Conservation (phyloP, 2,797 vertebrate species). For the Sphenodon punctatus region DNA sequence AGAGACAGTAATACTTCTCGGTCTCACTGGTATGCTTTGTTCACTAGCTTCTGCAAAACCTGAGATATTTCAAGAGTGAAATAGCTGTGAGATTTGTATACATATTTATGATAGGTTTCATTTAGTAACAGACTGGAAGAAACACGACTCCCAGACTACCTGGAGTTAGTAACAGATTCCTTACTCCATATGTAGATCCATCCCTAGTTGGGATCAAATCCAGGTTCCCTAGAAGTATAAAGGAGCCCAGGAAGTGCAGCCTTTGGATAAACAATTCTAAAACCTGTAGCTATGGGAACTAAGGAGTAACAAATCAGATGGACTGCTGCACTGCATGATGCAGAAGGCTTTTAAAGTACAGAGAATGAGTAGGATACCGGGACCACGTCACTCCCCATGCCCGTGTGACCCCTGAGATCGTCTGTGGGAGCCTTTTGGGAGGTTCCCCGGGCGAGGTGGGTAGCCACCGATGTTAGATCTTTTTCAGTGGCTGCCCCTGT, state of each 20-base stretch:
- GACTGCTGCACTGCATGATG: neutral
- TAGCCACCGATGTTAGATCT: too few relatives aligned
- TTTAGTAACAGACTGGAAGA: accelerated
- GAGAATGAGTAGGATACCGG: too few relatives aligned
- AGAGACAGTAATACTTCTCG: neutral
- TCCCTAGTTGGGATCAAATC: neutral
- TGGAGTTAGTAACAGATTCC: neutral
- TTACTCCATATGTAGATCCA: too few relatives aligned
- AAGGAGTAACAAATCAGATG: neutral
- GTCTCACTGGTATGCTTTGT: neutral
- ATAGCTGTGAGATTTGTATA: neutral
- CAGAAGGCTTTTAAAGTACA: too few relatives aligned
- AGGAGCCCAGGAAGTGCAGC: neutral
- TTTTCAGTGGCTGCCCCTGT: too few relatives aligned
- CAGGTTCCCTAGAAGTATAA: neutral
- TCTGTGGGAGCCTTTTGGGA: too few relatives aligned
- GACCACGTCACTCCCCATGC: too few relatives aligned
- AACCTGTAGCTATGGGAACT: neutral
- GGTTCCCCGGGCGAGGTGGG: too few relatives aligned
- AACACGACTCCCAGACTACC: neutral
- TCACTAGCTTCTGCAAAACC: neutral
- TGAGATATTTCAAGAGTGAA: neutral
- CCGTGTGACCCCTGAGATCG: too few relatives aligned
- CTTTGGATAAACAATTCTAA: neutral
- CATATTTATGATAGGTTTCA: neutral